Base-by-base conservation (phyloP, 2,888 invertebrate genomes). In the Sericinus montela region DNA sequence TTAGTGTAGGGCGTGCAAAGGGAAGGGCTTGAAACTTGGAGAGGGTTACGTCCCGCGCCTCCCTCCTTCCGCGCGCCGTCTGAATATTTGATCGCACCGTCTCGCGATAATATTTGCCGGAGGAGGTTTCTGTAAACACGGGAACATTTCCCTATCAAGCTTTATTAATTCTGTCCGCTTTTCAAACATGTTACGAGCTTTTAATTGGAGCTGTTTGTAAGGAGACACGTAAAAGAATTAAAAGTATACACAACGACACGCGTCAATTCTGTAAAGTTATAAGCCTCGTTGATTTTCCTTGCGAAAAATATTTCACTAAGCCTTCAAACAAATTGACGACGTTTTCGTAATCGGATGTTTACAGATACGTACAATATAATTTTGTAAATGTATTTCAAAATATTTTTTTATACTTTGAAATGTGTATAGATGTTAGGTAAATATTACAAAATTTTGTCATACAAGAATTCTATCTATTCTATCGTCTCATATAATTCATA, bases 1-100 rank as follows among this genome's bases (percentile, higher is more conserved):
- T 91, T 91, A 91, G 91, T 90, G 90, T 86, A 86, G 89, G 90
- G 90, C 90, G 89, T 87, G 89, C 89, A 85, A 86, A 88, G 89
- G 89, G 89, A 89, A 89, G 89, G 90, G 90, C 90, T 90, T 90
- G 89, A 89, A 88, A 89, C 73, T 87, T 85, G 80, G 91, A 91
- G 91, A 91, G 91, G 91, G 91, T 91, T 91, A 83, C 77, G 73
- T 75, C 75, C 76, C 80, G 77, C 75, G 66, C 74, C 71, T 65
- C 42, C 68, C 75, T 75, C 69, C 56, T 56, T 51, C 75, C 68
- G 78, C 80, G 77, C 82, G 80, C 80, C 76, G 79, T 63, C 78
- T 85, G 86, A 85, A 86, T 86, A 88, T 87, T 86, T 86, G 86
- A 85, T 86, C 83, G 83, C 78, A 78, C 80, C 82, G 83, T 80